phyloP scores from a whole-genome alignment of 2,888 invertebrate genomes.

The Pelosia muscerda region DNA sequence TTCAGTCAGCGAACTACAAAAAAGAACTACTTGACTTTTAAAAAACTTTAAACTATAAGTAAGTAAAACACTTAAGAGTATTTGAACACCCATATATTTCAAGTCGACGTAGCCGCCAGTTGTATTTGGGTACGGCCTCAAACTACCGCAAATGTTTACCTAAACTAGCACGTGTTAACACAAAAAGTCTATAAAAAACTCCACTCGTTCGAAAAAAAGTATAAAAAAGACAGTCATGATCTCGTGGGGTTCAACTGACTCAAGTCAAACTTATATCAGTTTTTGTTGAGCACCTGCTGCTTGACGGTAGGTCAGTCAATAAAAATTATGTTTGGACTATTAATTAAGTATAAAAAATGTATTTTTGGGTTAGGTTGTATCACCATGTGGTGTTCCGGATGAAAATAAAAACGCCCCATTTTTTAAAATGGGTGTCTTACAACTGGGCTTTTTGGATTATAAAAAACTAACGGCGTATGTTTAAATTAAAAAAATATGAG shows the following conservation, averaged over 20 bases:
- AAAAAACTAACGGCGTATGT: constrained; percentile 15
- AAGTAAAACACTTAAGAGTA: constrained; percentile 43
- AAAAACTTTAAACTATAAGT: constrained; percentile 34
- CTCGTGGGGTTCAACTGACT: constrained; percentile 40
- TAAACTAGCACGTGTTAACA: constrained; percentile 73
- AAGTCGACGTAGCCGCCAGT: constrained; percentile 39
- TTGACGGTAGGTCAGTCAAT: constrained; percentile 27
- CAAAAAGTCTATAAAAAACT: constrained; percentile 58
- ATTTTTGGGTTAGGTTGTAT: constrained; percentile 16
- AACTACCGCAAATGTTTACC: constrained; percentile 50
- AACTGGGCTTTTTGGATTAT: constrained; percentile 23
- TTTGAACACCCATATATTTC: constrained; percentile 36
- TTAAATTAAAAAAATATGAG: constrained; percentile 2
- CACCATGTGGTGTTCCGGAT: constrained; percentile 18
- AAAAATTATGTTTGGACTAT: constrained; percentile 37
- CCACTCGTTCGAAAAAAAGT: constrained; percentile 44
- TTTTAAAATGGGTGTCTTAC: constrained; percentile 15
- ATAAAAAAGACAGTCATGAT: constrained; percentile 61
- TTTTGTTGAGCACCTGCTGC: constrained; percentile 46
- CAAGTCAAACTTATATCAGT: constrained; percentile 27
- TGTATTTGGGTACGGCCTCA: constrained; percentile 48
- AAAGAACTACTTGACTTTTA: constrained; percentile 19
- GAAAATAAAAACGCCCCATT: constrained; percentile 19
- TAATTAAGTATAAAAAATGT: constrained; percentile 24
- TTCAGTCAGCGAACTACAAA: constrained; percentile 2